Base-by-base conservation (phyloP, 2,113 vertebrate species). In the Apteryx mantelli region DNA sequence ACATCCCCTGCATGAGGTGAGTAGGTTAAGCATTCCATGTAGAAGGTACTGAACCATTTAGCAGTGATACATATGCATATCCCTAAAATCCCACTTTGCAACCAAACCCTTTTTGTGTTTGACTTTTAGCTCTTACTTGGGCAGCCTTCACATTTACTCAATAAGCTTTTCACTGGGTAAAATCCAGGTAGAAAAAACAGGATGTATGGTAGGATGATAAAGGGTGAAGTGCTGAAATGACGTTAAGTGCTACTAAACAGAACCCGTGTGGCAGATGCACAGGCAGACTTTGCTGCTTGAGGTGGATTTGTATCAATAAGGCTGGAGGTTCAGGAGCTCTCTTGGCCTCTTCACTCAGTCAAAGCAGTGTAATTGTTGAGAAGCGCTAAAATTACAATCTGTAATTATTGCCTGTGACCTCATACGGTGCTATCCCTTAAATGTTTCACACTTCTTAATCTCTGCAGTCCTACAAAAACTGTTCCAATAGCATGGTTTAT, bases 341-440 rank as follows among this genome's bases (percentile, higher is more conserved):
- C 25, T 65, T 92, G 93, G 60, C 58, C 58, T 86, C 30, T 83
- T 94, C 65, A 65, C 53, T 95, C 50, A 86, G 68, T 46, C 64
- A 90, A 75, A 88, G 69, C 53, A 92, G 56, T 48, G 56, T 89
- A 69, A 1, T 1, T 87, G 46, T 91, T 87, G 82, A 88, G 69
- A 63, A 94, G n/a, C 61, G 71, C 52, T 83, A 53, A 79, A 66
- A 92, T 82, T 89, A 78, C 66, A 48, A 52, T 86, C 69, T 87
- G 55, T 36, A 44, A 22, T 93, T 94, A 66, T 94, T 87, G 70
- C 25, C 40, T 86, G 53, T 96, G 95, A 96, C 76, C 38, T 92
- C 81, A 44, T 56, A 9, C 5, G 56, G 71, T 64, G n/a, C 46
- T 84, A 2, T 55, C 82, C 28, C 61, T 91, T 73, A 61, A 65